Percentiles rank a stretch among this genome's conserved stretches.
Conservation (phyloP, 2,113 vertebrate genomes). For the Eulacestoma nigropectus region DNA sequence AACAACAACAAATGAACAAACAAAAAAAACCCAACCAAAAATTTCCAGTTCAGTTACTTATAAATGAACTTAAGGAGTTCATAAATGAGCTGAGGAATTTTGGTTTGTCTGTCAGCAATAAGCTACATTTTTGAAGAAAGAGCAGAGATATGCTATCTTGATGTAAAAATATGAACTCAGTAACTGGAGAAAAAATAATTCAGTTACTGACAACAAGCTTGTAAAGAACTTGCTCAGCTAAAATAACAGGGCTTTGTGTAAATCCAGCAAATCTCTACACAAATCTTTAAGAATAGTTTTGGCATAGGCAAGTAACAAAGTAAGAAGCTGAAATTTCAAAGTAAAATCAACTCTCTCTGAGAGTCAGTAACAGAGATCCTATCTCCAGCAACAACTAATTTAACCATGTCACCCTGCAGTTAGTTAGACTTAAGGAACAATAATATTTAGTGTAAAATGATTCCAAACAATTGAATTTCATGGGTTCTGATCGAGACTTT, state of each 20-base stretch:
- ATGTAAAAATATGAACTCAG: not conserved
- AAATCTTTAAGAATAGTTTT: conserved; percentile 7
- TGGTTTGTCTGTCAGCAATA: not conserved
- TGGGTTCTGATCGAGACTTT: not conserved
- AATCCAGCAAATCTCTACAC: conserved; percentile 13
- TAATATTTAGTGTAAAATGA: not conserved
- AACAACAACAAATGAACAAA: not conserved
- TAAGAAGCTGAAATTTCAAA: conserved; percentile 15
- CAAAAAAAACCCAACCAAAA: not conserved
- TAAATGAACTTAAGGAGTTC: not conserved
- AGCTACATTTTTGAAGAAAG: not conserved
- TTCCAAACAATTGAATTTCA: not conserved
- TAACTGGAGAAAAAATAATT: not conserved
- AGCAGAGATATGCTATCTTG: not conserved
- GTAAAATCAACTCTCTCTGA: not conserved
- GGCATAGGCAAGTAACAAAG: not conserved
- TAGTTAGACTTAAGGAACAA: not conserved
- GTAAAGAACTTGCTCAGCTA: not conserved
- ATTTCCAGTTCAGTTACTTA: not conserved
- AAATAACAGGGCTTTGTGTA: conserved; percentile 13
- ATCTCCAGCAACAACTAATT: not conserved
- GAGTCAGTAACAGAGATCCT: not conserved
- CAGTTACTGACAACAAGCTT: not conserved
- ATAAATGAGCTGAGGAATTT: not conserved
- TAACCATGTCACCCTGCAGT: not conserved